Percentiles rank a stretch among this genome's conserved stretches.
phyloP scores from a whole-genome alignment of 2,888 invertebrate genomes.

The Brachylomia viminalis region DNA sequence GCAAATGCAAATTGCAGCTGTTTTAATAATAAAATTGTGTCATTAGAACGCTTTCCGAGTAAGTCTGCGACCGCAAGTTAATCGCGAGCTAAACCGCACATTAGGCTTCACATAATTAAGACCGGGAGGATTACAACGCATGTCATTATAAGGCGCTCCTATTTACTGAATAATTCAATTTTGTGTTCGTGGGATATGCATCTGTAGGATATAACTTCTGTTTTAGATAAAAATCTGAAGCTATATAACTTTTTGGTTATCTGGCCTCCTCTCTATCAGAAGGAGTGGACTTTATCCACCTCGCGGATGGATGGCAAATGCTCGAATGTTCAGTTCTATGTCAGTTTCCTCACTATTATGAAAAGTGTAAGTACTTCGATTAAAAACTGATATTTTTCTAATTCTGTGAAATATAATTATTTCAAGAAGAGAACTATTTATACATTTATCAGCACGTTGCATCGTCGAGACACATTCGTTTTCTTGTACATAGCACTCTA shows the following conservation, averaged over 20 bases:
- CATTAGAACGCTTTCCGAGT: conserved; percentile 62
- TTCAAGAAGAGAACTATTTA: background rate
- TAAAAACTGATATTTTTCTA: no score
- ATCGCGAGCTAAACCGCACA: conserved; percentile 74
- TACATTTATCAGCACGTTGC: background rate
- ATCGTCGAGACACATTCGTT: conserved; percentile 14
- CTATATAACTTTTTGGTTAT: background rate
- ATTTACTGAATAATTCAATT: conserved; percentile 10
- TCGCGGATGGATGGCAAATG: background rate
- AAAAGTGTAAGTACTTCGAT: background rate
- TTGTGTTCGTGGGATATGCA: conserved; percentile 7
- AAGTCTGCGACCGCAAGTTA: conserved; percentile 74
- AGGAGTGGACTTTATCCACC: no score
- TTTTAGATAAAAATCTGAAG: background rate
- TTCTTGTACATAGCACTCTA: conserved; percentile 9
- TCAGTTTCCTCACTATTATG: background rate
- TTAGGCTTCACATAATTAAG: conserved; percentile 74
- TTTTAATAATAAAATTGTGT: conserved; percentile 49
- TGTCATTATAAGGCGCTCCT: conserved; percentile 16
- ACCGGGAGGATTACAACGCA: conserved; percentile 35
- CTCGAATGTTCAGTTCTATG: background rate
- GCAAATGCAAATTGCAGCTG: conserved; percentile 25
- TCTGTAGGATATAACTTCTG: background rate
- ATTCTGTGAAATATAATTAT: background rate
- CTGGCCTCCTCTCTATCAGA: background rate